These are phyloP conservation scores for Ctena decussata DNA, from an alignment of 2,888 invertebrate species.

Conservation along the genomic window DNA sequence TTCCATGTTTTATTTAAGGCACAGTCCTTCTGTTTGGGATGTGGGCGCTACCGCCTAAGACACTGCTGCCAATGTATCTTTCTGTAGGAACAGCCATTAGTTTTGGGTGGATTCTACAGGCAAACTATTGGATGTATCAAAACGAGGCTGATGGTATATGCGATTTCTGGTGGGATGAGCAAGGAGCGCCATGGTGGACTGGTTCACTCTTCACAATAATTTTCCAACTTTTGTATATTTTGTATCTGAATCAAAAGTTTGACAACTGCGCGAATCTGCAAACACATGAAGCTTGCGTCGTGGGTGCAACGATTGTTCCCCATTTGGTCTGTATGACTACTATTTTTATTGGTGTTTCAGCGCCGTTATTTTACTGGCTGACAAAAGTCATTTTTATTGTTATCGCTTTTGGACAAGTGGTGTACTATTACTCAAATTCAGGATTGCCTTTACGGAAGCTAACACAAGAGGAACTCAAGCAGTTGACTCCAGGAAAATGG, in stretches of 20 bases:
- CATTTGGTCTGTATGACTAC: background rate
- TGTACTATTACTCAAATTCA: background rate
- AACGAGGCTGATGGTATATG: conserved; percentile 4
- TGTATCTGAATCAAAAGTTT: background rate
- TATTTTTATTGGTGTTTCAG: background rate
- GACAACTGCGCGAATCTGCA: background rate
- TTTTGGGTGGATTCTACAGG: background rate
- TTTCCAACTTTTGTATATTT: background rate
- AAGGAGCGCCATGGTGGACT: background rate
- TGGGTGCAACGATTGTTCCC: background rate
- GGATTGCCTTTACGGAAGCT: background rate
- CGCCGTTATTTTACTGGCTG: background rate
- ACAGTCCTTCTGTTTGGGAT: background rate
- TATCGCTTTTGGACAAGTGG: background rate
- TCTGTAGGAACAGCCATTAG: background rate
- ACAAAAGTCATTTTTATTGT: background rate
- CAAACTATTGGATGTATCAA: background rate
- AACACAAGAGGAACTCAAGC: background rate
- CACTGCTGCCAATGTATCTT: background rate
- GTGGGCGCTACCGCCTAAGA: background rate
- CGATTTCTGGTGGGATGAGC: background rate
- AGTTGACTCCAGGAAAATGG: background rate
- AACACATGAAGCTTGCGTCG: background rate
- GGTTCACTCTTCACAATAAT: background rate
- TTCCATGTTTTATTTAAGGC: background rate